phyloP scores from a whole-genome alignment of 92 coral and sea anemone genomes.

The Desmophyllum pertusum region DNA sequence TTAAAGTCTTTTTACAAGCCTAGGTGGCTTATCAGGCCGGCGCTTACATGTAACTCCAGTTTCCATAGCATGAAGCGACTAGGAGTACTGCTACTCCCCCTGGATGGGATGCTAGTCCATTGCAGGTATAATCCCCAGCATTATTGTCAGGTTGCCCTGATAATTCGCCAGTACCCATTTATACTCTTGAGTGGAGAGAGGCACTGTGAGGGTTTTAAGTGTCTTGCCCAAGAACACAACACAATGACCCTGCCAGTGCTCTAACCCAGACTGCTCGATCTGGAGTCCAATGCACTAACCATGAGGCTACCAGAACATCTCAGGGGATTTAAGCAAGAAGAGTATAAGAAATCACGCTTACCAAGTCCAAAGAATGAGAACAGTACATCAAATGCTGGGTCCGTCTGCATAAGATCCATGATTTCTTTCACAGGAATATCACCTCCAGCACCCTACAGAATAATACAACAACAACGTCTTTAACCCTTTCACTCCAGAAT shows the following conservation, averaged over 20 bases:
- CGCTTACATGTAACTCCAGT: too few species aligned
- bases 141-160: not conserved
- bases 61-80: too few species aligned
- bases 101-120: not conserved
- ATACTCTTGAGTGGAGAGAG: not conserved
- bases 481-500: too few species aligned
- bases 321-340: not conserved
- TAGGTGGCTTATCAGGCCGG: too few species aligned
- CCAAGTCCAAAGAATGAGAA: constrained; percentile 77
- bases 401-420: constrained; percentile 78
- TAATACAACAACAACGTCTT: not conserved
- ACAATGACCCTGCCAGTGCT: not conserved
- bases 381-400: constrained; percentile 88
- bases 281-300: not conserved
- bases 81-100: not conserved
- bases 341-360: constrained; percentile 2
- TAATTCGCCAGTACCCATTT: not conserved
- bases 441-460: constrained; percentile 16
- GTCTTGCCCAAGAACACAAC: not conserved
- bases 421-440: constrained; percentile 88
- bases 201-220: not conserved
- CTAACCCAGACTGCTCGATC: not conserved
- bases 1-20: not conserved
- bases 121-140: not conserved
- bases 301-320: too few species aligned